These are phyloP conservation scores for Sepiola atlantica DNA, from an alignment of 2,888 invertebrate species.

Conservation along the genomic window DNA sequence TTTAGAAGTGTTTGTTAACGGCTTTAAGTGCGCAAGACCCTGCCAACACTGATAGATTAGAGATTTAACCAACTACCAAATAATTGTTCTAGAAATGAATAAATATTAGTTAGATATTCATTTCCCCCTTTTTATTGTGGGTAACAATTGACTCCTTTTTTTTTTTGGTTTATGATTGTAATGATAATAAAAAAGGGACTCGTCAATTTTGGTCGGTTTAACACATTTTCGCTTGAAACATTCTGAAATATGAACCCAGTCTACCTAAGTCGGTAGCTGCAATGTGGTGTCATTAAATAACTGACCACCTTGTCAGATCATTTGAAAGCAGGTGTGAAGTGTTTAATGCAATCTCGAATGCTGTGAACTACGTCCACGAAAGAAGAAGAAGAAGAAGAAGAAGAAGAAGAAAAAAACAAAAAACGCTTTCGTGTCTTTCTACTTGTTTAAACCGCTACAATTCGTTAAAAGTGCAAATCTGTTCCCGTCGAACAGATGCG, in stretches of 20 bases:
- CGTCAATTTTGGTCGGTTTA: not conserved
- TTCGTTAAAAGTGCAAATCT: not conserved
- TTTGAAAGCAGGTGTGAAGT: not conserved
- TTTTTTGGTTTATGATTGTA: not conserved
- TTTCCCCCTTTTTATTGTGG: not conserved
- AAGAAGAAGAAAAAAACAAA: too few relatives aligned
- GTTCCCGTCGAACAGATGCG: not conserved
- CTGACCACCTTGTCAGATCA: not conserved
- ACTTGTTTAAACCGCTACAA: not conserved
- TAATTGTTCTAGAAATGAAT: not conserved
- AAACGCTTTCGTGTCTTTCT: not conserved
- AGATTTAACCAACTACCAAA: not conserved
- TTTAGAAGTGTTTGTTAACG: too few relatives aligned
- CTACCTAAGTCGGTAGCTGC: not conserved
- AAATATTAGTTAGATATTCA: not conserved
- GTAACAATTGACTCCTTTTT: not conserved
- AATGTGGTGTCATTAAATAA: not conserved
- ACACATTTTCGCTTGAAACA: not conserved
- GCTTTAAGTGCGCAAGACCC: too few relatives aligned
- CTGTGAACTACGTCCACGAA: not conserved
- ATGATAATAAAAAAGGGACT: not conserved
- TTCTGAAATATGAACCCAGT: not conserved
- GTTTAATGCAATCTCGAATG: not conserved
- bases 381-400: too few relatives aligned
- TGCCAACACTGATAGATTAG: too few relatives aligned